phyloP scores from a whole-genome alignment of 2,797 vertebrate species.

The Australoheros facetus region DNA sequence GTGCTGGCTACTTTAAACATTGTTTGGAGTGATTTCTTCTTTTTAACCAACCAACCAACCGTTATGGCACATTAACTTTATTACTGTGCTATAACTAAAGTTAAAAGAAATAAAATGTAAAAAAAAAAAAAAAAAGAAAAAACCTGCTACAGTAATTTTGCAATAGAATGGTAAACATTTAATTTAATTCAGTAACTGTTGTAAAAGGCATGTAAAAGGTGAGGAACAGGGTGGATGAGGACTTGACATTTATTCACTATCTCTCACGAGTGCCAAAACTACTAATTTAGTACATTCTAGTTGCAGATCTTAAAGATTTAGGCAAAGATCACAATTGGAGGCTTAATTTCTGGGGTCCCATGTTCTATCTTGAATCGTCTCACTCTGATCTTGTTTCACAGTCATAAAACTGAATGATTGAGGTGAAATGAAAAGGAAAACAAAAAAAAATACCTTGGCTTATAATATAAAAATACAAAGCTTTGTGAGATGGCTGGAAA shows the following conservation, averaged over 20 bases:
- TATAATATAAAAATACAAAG: background rate
- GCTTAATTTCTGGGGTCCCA: too few species aligned
- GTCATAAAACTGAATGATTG: background rate
- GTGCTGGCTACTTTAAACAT: background rate
- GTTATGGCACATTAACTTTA: background rate
- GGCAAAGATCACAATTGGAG: background rate
- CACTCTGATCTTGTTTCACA: too few species aligned
- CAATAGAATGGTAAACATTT: background rate
- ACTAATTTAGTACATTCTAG: background rate
- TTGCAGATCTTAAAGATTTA: background rate
- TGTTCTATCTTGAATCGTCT: too few species aligned
- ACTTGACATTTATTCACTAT: background rate
- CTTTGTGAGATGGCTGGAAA: too few species aligned
- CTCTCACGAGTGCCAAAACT: background rate
- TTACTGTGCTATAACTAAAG: background rate
- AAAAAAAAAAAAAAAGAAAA: too few species aligned
- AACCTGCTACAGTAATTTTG: background rate
- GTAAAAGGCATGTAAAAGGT: background rate
- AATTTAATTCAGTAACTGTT: background rate
- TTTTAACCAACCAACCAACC: too few species aligned
- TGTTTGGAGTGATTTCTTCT: background rate
- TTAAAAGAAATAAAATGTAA: background rate
- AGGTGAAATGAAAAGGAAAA: background rate
- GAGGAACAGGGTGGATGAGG: background rate
- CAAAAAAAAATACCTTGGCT: background rate